Evolutionary conservation across 2,797 vertebrate genomes (phyloP).

Genomic region (Pangasius sanitwongsei): DNA sequence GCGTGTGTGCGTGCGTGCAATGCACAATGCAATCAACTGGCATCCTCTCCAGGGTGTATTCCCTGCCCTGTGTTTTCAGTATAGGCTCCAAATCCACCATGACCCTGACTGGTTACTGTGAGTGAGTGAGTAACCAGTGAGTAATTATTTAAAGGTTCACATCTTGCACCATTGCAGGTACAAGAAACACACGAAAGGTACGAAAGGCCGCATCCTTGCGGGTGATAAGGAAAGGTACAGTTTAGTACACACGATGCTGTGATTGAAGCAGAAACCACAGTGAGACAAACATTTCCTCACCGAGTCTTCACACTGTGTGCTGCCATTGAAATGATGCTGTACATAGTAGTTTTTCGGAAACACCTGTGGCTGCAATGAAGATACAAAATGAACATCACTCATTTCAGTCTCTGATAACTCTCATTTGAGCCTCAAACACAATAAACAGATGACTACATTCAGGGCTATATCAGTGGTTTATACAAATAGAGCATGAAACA

Average conservation of each 20-base stretch:
- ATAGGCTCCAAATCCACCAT: not conserved
- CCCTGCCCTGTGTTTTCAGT: not conserved
- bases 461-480: no score
- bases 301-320: slow-evolving; percentile 72
- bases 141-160: not conserved
- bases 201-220: not conserved
- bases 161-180: not conserved
- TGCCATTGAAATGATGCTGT: slow-evolving; percentile 71
- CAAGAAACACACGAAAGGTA: not conserved
- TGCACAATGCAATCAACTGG: not conserved
- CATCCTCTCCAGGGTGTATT: not conserved
- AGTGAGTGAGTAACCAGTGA: not conserved
- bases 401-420: not conserved
- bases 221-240: not conserved
- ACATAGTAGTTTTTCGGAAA: slow-evolving; percentile 79
- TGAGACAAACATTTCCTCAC: slow-evolving; percentile 67
- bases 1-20: not conserved
- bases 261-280: slow-evolving; percentile 10
- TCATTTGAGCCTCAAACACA: not conserved
- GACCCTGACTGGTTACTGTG: not conserved
- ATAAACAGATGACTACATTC: not conserved
- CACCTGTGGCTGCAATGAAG: slow-evolving; percentile 68
- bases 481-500: not conserved
- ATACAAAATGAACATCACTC: not conserved
- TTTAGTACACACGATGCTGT: not conserved